phyloP scores from a whole-genome alignment of 2,888 invertebrate genomes.

The Cacoxenus indagator region DNA sequence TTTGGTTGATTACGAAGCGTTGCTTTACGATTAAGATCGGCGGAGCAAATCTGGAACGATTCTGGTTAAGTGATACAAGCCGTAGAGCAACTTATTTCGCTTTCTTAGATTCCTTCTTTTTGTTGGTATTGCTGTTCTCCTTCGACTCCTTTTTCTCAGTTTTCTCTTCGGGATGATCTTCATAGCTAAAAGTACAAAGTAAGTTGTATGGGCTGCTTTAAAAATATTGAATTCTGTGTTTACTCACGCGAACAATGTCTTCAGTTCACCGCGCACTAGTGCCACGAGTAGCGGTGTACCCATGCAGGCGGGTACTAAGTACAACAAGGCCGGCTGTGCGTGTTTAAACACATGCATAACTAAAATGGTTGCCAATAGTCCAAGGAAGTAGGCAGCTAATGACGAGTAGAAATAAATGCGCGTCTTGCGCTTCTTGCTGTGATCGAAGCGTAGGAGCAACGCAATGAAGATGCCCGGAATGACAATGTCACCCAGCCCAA shows the following conservation, averaged over 20 bases:
- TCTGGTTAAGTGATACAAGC: not conserved
- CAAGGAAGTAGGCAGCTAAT: conserved; percentile 92
- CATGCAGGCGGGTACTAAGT: conserved; percentile 96
- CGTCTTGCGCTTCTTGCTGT: conserved; percentile 85
- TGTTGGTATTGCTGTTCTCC: conserved; percentile 48
- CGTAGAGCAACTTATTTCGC: conserved; percentile 59
- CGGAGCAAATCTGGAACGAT: conserved; percentile 14
- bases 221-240: not conserved
- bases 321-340: conserved; percentile 97
- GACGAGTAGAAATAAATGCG: conserved; percentile 92
- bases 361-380: conserved; percentile 92
- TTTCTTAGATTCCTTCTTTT: conserved; percentile 70
- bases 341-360: conserved; percentile 99
- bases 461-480: conserved; percentile 99
- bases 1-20: not conserved
- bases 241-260: conserved; percentile 89
- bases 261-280: conserved; percentile 89
- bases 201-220: not conserved
- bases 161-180: conserved; percentile 77
- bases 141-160: conserved; percentile 68
- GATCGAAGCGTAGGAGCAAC: conserved; percentile 93
- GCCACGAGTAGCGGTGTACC: conserved; percentile 92
- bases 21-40: not conserved
- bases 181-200: conserved; percentile 74
- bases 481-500: conserved; percentile 98